phyloP scores from a whole-genome alignment of 1,140 invertebrate species.

The Aleiodes sp. region DNA sequence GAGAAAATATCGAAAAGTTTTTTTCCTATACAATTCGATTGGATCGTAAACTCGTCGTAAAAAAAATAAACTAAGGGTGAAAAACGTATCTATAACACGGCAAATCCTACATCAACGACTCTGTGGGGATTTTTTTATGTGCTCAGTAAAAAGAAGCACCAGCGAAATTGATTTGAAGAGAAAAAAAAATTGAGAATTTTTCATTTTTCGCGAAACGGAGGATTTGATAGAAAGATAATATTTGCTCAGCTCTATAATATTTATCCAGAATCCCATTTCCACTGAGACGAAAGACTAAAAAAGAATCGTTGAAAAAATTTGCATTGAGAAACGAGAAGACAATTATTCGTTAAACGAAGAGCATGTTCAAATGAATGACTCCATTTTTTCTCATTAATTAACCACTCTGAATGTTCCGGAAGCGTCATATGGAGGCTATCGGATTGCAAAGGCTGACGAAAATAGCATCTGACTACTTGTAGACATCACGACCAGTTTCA shows the following conservation, averaged over 20 bases:
- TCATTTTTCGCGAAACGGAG: neutral
- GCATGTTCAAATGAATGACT: neutral
- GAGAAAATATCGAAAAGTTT: neutral
- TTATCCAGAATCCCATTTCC: neutral
- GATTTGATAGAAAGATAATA: constrained; percentile 1
- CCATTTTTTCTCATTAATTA: neutral
- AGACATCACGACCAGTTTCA: neutral
- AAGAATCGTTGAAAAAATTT: neutral
- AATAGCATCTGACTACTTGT: constrained; percentile 24
- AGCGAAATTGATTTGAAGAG: neutral
- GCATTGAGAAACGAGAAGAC: neutral
- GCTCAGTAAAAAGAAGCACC: neutral
- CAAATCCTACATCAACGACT: neutral
- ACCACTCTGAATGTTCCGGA: neutral
- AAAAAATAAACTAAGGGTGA: neutral
- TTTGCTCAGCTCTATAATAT: neutral
- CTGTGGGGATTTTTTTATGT: neutral
- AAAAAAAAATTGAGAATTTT: neutral
- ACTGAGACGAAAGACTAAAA: neutral
- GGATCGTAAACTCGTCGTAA: constrained; percentile 20
- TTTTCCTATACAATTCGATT: neutral
- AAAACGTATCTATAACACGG: neutral
- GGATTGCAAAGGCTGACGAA: constrained; percentile 17
- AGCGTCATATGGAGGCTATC: neutral
- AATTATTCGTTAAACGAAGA: neutral